Evolutionary conservation across 1,140 invertebrate species (phyloP).

Genomic region (Drosophila quadrilineata): DNA sequence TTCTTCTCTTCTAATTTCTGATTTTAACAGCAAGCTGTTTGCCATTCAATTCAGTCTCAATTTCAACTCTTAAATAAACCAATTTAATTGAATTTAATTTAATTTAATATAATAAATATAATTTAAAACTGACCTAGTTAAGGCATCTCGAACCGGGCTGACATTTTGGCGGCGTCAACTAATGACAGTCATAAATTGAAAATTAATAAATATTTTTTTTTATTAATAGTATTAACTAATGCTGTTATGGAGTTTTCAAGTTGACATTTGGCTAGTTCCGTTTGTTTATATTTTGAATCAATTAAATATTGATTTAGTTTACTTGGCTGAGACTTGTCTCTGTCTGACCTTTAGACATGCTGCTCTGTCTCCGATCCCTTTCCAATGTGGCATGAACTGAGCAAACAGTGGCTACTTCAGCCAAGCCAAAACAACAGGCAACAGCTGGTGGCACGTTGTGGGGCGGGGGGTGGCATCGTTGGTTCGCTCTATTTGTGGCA

Average conservation of each 20-base stretch:
- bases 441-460: neutral
- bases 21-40: too few species aligned
- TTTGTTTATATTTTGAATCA: neutral
- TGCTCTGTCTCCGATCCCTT: conserved; percentile 25
- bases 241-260: neutral
- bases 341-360: conserved; percentile 18
- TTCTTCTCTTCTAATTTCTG: too few species aligned
- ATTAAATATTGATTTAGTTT: conserved; percentile 6
- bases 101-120: too few species aligned
- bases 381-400: conserved; percentile 21
- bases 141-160: too few species aligned
- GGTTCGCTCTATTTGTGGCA: conserved; percentile 58
- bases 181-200: too few species aligned
- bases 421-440: neutral
- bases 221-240: too few species aligned
- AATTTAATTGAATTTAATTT: too few species aligned
- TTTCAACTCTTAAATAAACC: too few species aligned
- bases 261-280: neutral
- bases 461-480: conserved; percentile 13
- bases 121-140: too few species aligned
- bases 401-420: conserved; percentile 13
- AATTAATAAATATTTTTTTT: too few species aligned
- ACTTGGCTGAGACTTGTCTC: neutral
- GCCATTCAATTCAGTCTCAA: too few species aligned
- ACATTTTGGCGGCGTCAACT: too few species aligned